Base-by-base conservation (phyloP, 2,113 vertebrate species). In the Alethe castanea region DNA sequence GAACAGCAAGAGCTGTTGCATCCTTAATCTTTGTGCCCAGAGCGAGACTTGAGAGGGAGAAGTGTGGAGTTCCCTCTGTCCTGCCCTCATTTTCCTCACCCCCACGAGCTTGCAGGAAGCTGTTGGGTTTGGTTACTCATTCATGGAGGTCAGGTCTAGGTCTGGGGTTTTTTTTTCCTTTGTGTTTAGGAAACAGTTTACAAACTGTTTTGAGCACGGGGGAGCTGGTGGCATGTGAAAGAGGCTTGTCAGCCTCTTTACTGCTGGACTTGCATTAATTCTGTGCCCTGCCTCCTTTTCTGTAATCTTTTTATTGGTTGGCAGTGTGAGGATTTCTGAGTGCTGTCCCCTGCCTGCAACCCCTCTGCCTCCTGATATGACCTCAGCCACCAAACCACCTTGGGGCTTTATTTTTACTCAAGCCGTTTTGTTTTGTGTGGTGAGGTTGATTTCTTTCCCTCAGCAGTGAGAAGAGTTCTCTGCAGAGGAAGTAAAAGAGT, bases 371-470 rank as follows among this genome's bases (percentile, higher is more conserved):
- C 86, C 92, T 53, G 36, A 23, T 84, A 54, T 94, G 97, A 97
- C 98, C 97, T 97, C n/a, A 74, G 98, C 98, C 97, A 97, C 95
- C 87, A 98, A 98, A 98, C 97, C 98, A 98, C 96, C 96, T 94
- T 72, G 85, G 92, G 92, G 67, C 97, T 98, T 97, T 97, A 97
- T 97, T 98, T 98, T 97, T 96, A 97, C 94, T 96, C 50, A 24
- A 74, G 92, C 96, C n/a, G 74, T 98, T 97, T 65, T 72, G 74
- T 93, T 97, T 97, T n/a, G 31, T 71, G 56, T 96, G 93, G 80
- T 95, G 81, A 96, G 95, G 96, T 95, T 98, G 97, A 48, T 97
- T 97, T 97, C 91, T 97, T 96, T 96, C 92, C 92, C 95, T 91
- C 95, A 78, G 88, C 78, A 96, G 74, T 94, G 94, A 93, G 96